phyloP scores from a whole-genome alignment of 2,113 vertebrate genomes.

The Hippocampus guttulatus region DNA sequence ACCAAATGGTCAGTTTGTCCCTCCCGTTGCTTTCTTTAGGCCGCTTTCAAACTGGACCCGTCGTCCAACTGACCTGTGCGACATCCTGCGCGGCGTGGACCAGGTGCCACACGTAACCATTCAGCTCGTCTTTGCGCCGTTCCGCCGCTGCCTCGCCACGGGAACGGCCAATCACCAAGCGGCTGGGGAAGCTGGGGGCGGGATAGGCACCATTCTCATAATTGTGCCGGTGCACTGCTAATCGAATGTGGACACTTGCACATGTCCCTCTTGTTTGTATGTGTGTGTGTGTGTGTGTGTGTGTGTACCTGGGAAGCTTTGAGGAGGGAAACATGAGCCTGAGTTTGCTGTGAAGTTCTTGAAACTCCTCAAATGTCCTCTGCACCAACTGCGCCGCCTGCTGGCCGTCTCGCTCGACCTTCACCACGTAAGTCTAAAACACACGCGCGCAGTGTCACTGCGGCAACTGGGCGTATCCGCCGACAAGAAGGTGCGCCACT shows the following conservation, averaged over 20 bases:
- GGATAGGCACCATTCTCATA: not conserved
- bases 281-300: conserved; percentile 6
- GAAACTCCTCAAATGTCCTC: conserved; percentile 93
- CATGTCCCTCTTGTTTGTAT: too few species aligned
- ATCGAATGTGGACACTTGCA: not conserved
- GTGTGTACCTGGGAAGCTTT: conserved; percentile 81
- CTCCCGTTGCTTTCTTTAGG: too few species aligned
- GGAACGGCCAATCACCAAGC: conserved; percentile 89
- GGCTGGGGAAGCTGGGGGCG: conserved; percentile 84
- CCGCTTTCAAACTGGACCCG: too few species aligned
- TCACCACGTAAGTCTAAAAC: conserved; percentile 83
- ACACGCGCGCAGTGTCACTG: not conserved
- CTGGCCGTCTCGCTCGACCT: conserved; percentile 82
- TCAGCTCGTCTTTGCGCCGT: conserved; percentile 85
- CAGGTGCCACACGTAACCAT: conserved; percentile 91
- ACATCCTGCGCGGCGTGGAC: conserved; percentile 80
- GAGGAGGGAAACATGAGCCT: conserved; percentile 88
- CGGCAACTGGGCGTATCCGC: not conserved
- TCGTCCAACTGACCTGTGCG: conserved; percentile 76
- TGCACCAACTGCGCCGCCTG: conserved; percentile 79
- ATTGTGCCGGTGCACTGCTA: not conserved
- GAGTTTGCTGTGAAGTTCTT: conserved; percentile 91
- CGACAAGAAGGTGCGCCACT: not conserved
- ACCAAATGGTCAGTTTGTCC: too few species aligned
- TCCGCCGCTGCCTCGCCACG: conserved; percentile 86